Evolutionary conservation across 1,140 invertebrate species (phyloP), one percentile per base, ranked within the genome.

Genomic region (Zaprionus tsacasi): DNA sequence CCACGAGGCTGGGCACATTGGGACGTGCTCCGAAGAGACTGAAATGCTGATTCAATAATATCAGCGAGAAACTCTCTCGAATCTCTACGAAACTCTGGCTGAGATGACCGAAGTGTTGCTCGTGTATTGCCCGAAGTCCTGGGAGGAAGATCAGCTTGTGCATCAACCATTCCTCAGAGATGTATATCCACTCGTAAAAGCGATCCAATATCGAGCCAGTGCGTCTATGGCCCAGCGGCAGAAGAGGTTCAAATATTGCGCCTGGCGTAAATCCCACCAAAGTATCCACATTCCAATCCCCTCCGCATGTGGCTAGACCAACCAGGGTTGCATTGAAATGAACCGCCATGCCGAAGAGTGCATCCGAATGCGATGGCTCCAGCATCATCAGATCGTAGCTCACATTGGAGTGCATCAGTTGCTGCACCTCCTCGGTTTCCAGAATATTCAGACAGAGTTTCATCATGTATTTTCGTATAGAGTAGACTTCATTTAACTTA

Each of bases 1-100:
- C 90, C 4, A 92, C 45, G 21, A 90, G 43, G 12, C 67, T 72
- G 7, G 90, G 91, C 2, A 82, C 90, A 75, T 70, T 89, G 0
- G 86, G 54, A 1, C 91, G 72, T 0, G 90, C 57, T 10, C 35
- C 54, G 30, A 78, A 79, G 0, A 92, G 8, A 7, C 76, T 86
- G 21, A 91, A 91, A 52, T 92, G 90, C 17, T 91, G 82, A 45
- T 92, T 92, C 0, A 91, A 4, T 15, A 92, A 54, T 5, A 92
- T 70, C 0, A 92, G 11, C 0, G 81, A 74, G 12, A 91, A 90
- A 10, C 63, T 70, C 2, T 78, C 60, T 0, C 82, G 75, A 6
- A 77, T 61, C 8, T 82, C 76, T 2, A 1, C 4, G 17, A 91
- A 82, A 6, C 48, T 59, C 12, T 70, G 21, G 5, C 36, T 17